A percentile compares a stretch with the other conserved stretches of the same genome.
phyloP scores from a whole-genome alignment of 2,888 invertebrate species.

The Habrosyne pyritoides region DNA sequence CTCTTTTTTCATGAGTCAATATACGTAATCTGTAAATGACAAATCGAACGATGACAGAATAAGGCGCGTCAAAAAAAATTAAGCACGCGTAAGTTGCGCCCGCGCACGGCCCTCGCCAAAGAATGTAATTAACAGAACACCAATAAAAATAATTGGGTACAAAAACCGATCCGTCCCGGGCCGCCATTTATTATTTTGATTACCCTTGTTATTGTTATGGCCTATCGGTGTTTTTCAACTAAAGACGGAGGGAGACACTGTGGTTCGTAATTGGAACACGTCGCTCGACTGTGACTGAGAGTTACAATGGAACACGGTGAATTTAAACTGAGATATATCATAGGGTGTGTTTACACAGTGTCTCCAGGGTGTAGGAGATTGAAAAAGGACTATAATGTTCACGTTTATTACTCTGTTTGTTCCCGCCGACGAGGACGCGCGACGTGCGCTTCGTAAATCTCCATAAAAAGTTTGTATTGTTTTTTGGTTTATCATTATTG shows the following conservation, averaged over 20 bases:
- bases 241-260: conserved; percentile 30
- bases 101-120: conserved; percentile 59
- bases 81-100: conserved; percentile 40
- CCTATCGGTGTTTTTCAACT: conserved; percentile 44
- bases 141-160: conserved; percentile 79
- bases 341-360: conserved; percentile 27
- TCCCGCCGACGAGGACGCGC: conserved; percentile 53
- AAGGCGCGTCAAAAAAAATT: conserved; percentile 31
- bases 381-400: conserved; percentile 49
- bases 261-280: conserved; percentile 16
- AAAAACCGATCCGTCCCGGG: conserved; percentile 69
- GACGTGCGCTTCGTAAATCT: conserved; percentile 39
- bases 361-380: conserved; percentile 23
- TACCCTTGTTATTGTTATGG: conserved; percentile 73
- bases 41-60: conserved; percentile 34
- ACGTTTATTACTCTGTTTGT: conserved; percentile 57
- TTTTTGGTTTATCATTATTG: conserved; percentile 30
- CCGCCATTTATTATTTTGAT: conserved; percentile 77
- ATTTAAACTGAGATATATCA: background rate
- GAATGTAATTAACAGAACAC: conserved; percentile 78
- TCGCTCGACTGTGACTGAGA: conserved; percentile 6
- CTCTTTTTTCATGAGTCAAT: background rate
- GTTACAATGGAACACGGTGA: conserved; percentile 13
- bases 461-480: conserved; percentile 26
- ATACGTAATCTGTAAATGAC: background rate